Percentiles rank a stretch among this genome's conserved stretches.
phyloP scores from a whole-genome alignment of 1,140 invertebrate species.

The Battus philenor region DNA sequence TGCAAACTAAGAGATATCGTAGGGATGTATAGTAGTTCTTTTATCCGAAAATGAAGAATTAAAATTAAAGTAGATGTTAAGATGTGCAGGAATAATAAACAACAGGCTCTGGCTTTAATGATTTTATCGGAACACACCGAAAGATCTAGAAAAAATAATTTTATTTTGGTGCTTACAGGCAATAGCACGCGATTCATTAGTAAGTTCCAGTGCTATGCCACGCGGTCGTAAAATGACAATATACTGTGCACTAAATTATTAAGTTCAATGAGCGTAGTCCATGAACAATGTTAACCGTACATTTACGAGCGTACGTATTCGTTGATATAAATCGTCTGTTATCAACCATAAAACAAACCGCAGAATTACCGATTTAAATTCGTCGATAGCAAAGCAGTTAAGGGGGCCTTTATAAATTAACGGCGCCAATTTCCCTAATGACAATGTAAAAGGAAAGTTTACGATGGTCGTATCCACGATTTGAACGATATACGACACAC shows the following conservation, averaged over 20 bases:
- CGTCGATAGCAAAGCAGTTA: slow-evolving; percentile 64
- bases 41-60: too few relatives aligned
- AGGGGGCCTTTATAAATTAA: slow-evolving; percentile 68
- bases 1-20: too few relatives aligned
- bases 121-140: too few relatives aligned
- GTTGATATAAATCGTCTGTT: slow-evolving; percentile 57
- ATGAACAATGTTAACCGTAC: slow-evolving; percentile 45
- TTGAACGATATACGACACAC: slow-evolving; percentile 27
- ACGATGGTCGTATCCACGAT: slow-evolving; percentile 46
- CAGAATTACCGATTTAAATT: slow-evolving; percentile 69
- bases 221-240: too few relatives aligned
- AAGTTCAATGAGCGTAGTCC: slow-evolving; percentile 29
- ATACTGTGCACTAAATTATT: slow-evolving; percentile 2
- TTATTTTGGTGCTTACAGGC: too few relatives aligned
- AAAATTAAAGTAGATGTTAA: too few relatives aligned
- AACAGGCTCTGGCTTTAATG: too few relatives aligned
- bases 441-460: slow-evolving; percentile 72
- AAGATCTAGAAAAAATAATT: too few relatives aligned
- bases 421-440: slow-evolving; percentile 72
- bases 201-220: too few relatives aligned
- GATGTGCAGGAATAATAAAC: too few relatives aligned
- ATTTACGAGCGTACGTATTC: slow-evolving; percentile 58
- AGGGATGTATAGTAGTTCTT: too few relatives aligned
- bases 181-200: too few relatives aligned
- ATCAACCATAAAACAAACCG: slow-evolving; percentile 68